Base-by-base conservation (phyloP, 2,888 invertebrate genomes). In the Caenorhabditis uteleia region DNA sequence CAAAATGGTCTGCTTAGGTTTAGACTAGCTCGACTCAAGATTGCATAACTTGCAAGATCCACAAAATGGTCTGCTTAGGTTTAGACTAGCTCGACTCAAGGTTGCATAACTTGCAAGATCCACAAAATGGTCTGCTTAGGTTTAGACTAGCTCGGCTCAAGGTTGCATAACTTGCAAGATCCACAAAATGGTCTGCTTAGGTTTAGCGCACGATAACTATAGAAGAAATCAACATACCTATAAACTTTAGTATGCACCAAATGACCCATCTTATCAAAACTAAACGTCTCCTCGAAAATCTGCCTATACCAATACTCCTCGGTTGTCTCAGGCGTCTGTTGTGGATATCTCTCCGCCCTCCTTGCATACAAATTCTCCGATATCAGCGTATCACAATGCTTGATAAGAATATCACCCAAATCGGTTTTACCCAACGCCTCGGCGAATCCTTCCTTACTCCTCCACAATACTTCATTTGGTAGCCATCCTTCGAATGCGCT, bases 241-340 rank as follows among this genome's bases (percentile, higher is more conserved):
- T 82, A 82, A 23, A 82, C 77, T 48, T 81, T 80, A n/a, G 80
- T 81, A 59, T 82, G 82, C 16, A 82, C 73, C 39, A 79, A 68
- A 23, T 68, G 74, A 18, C 68, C 73, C 57, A 82, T 70, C 61
- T 81, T 82, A n/a, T 69, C 60, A 33, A 66, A 59, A 31, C 59
- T 53, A 56, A 74, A 82, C 51, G 68, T 74, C 33, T 77, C 60
- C 54, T 82, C 82, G 56, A 82, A 82, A 36, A 82, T 61, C 33
- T 69, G 54, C 1, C 80, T 55, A 48, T 80, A 80, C 80, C 80
- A 80, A 67, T 62, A 74, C 38, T 74, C 74, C 36, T 74, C 74
- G 2, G 59, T 61, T 25, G 74, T 68, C 42, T 82, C 78, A 1
- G 82, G 82, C 12, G 79, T 77, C 46, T 77, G 60, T 47, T 76